These are phyloP conservation scores for Alcis repandata DNA, from an alignment of 2,888 invertebrate genomes.

Conservation along the genomic window DNA sequence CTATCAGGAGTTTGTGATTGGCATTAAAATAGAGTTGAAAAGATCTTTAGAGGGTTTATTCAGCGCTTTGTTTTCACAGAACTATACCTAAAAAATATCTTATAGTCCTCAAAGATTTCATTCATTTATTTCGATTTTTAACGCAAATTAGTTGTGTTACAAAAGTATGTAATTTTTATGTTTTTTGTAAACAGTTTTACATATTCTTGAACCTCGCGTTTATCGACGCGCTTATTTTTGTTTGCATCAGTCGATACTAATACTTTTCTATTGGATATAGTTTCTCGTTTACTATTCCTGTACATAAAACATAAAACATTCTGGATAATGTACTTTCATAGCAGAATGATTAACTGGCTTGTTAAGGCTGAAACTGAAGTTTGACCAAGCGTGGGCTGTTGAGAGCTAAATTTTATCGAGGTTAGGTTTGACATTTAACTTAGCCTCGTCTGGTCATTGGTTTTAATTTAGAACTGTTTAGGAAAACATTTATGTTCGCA, in stretches of 20 bases:
- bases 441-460: not conserved
- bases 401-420: conserved; percentile 19
- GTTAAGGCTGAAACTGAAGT: conserved; percentile 14
- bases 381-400: conserved; percentile 10
- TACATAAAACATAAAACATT: conserved; percentile 9
- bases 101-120: too few relatives aligned
- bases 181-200: too few relatives aligned
- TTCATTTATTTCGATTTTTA: too few relatives aligned
- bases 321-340: not conserved
- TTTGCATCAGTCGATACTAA: not conserved
- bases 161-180: too few relatives aligned
- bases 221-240: not conserved
- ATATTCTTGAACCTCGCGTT: too few relatives aligned
- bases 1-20: too few relatives aligned
- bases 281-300: conserved; percentile 8
- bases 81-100: too few relatives aligned
- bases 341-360: conserved; percentile 2
- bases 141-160: too few relatives aligned
- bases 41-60: too few relatives aligned
- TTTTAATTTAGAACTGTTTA: not conserved
- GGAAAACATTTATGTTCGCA: not conserved
- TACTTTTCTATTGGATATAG: conserved; percentile 1
- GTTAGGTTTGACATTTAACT: conserved; percentile 12
- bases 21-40: too few relatives aligned
- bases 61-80: too few relatives aligned